These are phyloP conservation scores for Drosophila subquinaria DNA, from an alignment of 2,888 invertebrate genomes.

Conservation along the genomic window DNA sequence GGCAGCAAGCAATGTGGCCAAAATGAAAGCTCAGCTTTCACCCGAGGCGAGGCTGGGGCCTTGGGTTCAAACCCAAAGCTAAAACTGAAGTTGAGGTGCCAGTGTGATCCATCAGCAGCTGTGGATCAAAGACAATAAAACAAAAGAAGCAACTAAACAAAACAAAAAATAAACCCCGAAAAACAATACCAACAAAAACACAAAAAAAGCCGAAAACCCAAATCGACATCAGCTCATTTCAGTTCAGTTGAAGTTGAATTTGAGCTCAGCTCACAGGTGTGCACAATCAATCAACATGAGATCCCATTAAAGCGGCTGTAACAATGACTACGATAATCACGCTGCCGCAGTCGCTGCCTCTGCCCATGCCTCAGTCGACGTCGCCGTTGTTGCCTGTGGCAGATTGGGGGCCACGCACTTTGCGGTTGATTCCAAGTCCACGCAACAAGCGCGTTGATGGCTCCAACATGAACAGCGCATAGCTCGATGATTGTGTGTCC, in stretches of 20 bases:
- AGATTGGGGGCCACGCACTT: constrained; percentile 44
- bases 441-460: constrained; percentile 31
- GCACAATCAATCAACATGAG: constrained; percentile 81
- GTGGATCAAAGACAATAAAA: constrained; percentile 59
- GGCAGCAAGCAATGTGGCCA: constrained; percentile 20
- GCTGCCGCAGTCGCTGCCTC: constrained; percentile 1
- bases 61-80: constrained; percentile 32
- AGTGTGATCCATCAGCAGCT: constrained; percentile 56
- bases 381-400: not conserved
- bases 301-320: constrained; percentile 76
- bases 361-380: not conserved
- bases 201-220: constrained; percentile 22
- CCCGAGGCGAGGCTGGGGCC: constrained; percentile 26
- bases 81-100: constrained; percentile 12
- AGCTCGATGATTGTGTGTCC: constrained; percentile 28
- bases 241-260: constrained; percentile 26
- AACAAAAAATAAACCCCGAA: constrained; percentile 23
- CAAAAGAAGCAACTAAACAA: constrained; percentile 40
- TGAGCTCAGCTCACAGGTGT: constrained; percentile 69
- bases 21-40: constrained; percentile 66
- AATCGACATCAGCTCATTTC: constrained; percentile 46
- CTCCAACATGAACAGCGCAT: constrained; percentile 26
- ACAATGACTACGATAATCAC: constrained; percentile 75
- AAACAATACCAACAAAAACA: constrained; percentile 20
- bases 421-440: constrained; percentile 37